These are phyloP conservation scores for Lophura nycthemera DNA, from an alignment of 2,113 vertebrate genomes.

Conservation along the genomic window DNA sequence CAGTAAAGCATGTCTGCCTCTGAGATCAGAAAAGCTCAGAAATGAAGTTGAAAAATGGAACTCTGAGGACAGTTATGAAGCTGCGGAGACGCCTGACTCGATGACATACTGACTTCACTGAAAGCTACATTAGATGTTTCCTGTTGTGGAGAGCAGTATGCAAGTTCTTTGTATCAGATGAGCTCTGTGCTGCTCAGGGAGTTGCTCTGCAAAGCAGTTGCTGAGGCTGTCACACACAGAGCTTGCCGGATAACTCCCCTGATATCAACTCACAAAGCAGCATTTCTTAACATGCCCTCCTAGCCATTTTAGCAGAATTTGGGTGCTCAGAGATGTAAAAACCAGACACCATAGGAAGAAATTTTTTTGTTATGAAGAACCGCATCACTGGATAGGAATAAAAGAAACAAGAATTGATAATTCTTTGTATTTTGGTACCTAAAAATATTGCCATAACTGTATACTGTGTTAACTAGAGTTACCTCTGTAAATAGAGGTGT, in stretches of 20 bases:
- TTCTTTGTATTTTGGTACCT: conserved; percentile 24
- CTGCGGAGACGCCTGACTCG: not conserved
- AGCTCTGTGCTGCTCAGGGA: not conserved
- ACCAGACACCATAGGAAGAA: not conserved
- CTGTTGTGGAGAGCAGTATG: not conserved
- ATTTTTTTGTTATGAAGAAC: conserved; percentile 15
- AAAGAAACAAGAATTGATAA: conserved; percentile 64
- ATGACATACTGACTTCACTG: not conserved
- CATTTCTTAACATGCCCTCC: not conserved
- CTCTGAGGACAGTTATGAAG: not conserved
- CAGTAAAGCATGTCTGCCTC: not conserved
- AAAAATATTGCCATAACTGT: conserved; percentile 50
- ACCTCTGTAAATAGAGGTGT: conserved; percentile 73
- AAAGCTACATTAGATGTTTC: not conserved
- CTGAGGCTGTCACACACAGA: not conserved
- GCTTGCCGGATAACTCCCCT: not conserved
- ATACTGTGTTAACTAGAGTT: conserved; percentile 77
- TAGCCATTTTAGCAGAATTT: not conserved
- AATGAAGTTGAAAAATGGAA: not conserved
- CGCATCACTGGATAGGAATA: conserved; percentile 53
- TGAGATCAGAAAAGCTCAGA: not conserved
- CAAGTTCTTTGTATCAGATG: not conserved
- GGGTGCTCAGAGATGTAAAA: conserved; percentile 20
- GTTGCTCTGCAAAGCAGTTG: not conserved
- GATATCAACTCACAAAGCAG: not conserved